These are phyloP conservation scores for Platyrinchus mystaceus DNA, from an alignment of 2,797 vertebrate species.

Conservation along the genomic window DNA sequence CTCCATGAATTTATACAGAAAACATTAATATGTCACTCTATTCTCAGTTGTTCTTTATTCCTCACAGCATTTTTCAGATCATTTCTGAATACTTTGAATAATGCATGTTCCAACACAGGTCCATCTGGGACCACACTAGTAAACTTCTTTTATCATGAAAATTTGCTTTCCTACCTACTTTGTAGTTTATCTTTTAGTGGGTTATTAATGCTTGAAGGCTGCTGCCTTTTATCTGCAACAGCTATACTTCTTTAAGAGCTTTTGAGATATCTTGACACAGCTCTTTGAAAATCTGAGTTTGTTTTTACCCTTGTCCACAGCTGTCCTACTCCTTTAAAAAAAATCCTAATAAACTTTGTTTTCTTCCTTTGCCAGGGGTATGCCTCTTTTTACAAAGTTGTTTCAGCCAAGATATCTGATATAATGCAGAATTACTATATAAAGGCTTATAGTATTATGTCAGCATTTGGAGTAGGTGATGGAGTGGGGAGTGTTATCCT, in stretches of 20 bases:
- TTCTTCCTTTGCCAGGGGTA: neutral
- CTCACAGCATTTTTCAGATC: neutral
- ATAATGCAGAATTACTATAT: neutral
- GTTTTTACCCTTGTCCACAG: neutral
- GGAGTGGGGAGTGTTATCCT: neutral
- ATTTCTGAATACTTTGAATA: neutral
- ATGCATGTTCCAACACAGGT: neutral
- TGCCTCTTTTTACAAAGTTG: neutral
- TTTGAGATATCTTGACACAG: neutral
- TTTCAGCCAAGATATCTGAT: neutral
- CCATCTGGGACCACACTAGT: neutral
- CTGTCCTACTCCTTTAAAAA: neutral
- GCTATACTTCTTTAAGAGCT: neutral
- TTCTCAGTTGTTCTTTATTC: neutral
- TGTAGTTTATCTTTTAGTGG: neutral
- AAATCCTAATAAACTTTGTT: neutral
- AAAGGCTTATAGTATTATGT: neutral
- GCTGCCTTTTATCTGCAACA: neutral
- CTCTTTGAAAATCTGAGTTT: neutral
- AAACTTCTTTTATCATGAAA: neutral
- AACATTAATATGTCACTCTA: neutral
- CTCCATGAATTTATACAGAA: neutral
- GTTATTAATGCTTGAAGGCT: slow-evolving; percentile 1
- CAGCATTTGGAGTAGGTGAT: neutral
- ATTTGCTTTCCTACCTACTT: neutral